Conservation (phyloP, 2,113 vertebrate genomes). For the Phrynocephalus versicolor region DNA sequence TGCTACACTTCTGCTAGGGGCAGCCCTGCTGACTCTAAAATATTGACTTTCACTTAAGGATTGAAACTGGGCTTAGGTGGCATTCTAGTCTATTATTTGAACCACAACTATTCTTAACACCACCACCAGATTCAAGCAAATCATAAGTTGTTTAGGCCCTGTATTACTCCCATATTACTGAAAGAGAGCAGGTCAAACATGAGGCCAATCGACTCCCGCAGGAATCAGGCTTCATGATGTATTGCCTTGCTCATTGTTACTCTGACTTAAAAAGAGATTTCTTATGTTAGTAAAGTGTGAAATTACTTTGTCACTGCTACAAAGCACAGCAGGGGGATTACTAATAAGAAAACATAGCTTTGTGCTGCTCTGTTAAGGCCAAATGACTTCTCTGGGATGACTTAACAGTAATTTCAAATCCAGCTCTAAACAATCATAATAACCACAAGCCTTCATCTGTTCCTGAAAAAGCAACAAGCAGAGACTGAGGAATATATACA, state of each 20-base stretch:
- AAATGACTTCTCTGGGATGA: slow-evolving; percentile 22
- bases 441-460: neutral
- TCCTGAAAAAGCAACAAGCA: neutral
- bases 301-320: slow-evolving; percentile 30
- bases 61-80: neutral
- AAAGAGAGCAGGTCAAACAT: neutral
- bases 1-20: too few relatives aligned
- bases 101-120: too few relatives aligned
- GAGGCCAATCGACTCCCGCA: neutral
- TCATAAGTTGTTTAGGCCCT: neutral
- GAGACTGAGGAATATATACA: neutral
- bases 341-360: slow-evolving; percentile 24
- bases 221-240: neutral
- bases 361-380: slow-evolving; percentile 9
- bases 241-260: neutral
- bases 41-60: neutral
- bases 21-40: neutral
- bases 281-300: neutral
- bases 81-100: neutral
- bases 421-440: slow-evolving; percentile 14
- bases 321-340: slow-evolving; percentile 11
- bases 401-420: slow-evolving; percentile 26
- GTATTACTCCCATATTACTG: neutral
- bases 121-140: neutral
- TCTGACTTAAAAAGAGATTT: slow-evolving; percentile 19